phyloP scores from a whole-genome alignment of 2,113 vertebrate genomes.

The Hyla sarda region DNA sequence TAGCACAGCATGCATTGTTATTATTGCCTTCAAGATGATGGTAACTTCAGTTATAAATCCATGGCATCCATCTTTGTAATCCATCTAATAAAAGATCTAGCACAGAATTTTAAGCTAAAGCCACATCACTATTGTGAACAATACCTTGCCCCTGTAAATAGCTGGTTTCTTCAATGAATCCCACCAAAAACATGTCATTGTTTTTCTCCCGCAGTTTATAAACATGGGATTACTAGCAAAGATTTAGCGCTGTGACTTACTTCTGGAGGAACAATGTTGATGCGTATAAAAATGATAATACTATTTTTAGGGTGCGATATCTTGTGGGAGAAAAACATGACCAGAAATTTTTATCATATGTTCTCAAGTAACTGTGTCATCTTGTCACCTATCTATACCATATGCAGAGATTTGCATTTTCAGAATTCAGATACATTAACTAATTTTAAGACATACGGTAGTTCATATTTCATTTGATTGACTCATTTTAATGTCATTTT shows the following conservation, averaged over 20 bases:
- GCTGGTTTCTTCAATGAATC: neutral
- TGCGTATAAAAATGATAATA: neutral
- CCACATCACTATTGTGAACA: neutral
- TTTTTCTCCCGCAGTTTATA: neutral
- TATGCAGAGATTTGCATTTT: neutral
- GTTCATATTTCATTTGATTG: neutral
- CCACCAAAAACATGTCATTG: neutral
- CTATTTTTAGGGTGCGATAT: conserved; percentile 12
- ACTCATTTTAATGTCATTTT: neutral
- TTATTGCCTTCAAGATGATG: no score
- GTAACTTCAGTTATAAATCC: no score
- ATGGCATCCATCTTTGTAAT: no score
- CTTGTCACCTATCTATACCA: conserved; percentile 3
- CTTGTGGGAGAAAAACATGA: conserved; percentile 12
- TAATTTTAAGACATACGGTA: neutral
- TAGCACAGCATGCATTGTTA: no score
- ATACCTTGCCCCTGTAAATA: neutral
- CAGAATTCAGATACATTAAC: neutral
- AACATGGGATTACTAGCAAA: neutral
- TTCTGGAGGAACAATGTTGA: neutral
- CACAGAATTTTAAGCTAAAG: neutral
- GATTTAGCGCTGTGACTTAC: neutral
- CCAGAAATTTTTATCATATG: conserved; percentile 10
- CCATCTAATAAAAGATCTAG: neutral
- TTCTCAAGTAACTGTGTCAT: conserved; percentile 24